phyloP scores from a whole-genome alignment of 2,888 invertebrate genomes.

The Leptopilina syphax region DNA sequence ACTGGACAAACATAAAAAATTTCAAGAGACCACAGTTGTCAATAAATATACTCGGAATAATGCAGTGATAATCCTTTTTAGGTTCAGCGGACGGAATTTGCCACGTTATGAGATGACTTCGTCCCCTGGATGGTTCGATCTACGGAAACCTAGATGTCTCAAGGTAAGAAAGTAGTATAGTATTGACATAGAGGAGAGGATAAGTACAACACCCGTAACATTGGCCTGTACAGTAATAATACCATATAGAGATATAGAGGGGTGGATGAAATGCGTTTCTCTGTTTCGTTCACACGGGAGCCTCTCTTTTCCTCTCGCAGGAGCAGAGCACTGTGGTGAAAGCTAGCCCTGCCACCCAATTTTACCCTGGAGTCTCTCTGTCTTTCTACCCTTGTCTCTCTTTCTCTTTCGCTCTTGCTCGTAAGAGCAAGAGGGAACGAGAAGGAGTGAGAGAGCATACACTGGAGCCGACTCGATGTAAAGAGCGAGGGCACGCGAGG shows the following conservation, averaged over 20 bases:
- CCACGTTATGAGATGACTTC: conserved; percentile 67
- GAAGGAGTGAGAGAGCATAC: no score
- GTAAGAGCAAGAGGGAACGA: no score
- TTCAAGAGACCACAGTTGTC: background rate
- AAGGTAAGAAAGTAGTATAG: conserved; percentile 70
- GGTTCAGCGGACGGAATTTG: conserved; percentile 32
- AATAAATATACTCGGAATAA: background rate
- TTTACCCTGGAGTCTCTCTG: background rate
- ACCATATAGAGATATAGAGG: background rate
- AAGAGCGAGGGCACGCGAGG: conserved; percentile 64
- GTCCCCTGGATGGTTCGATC: conserved; percentile 68
- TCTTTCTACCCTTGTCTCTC: no score
- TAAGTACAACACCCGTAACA: background rate
- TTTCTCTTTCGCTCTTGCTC: background rate
- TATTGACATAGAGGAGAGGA: background rate
- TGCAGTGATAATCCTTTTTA: background rate
- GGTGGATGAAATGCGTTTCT: conserved; percentile 17
- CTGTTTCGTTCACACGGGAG: background rate
- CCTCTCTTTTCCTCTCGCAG: background rate
- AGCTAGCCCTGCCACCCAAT: conserved; percentile 4
- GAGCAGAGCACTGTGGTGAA: background rate
- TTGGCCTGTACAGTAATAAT: conserved; percentile 1
- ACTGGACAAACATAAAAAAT: no score
- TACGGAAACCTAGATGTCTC: conserved; percentile 74
- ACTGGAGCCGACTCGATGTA: background rate